Evolutionary conservation across 2,797 vertebrate species (phyloP), one percentile per base, ranked within the genome.

Genomic region (Clarias laeviceps): DNA sequence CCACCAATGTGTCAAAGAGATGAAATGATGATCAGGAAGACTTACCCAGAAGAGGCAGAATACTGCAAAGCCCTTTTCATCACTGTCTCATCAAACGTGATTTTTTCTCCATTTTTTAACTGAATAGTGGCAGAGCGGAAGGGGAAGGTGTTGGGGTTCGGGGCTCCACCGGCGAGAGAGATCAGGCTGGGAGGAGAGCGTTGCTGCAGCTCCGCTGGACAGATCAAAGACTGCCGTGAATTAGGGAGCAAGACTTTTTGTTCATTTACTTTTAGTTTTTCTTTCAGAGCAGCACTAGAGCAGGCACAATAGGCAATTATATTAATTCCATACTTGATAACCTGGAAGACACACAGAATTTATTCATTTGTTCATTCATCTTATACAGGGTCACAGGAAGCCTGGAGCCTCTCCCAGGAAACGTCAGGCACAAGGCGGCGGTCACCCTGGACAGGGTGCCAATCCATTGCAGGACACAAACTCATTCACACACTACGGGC

Each of bases 21-120:
- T 34, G 54, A 59, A 56, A 56, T 54, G 34, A 37, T 37, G 54
- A 50, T 54, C 17, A 45, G 8, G 1, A 1, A 9, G 34, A 32
- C 27, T 80, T 95, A 99, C 98, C 98, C 98, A 2, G 86, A 91
- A 57, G 96, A 97, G 37, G 92, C 89, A 0, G 97, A 97, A 93
- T 99, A 99, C 89, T 99, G 97, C 77, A 99, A 95, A 1, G 97
- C 98, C 91, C 94, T 96, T 92, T 96, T 96, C 96, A 99, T 98
- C 17, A 88, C 4, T 0, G 90, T 77, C 86, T 96, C 94, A 1
- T 94, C 93, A 82, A 99, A 95, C 7, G 91, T 93, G 88, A 99
- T 8, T 1, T 88, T 68, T 0, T 87, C 90, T 59, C 96, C 97
- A 34, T 95, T 91, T 89, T 92, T 95, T 89, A 96, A 34, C 56